These are phyloP conservation scores for Venustoraphidia nigricollis DNA, from an alignment of 2,888 invertebrate species.

Conservation along the genomic window DNA sequence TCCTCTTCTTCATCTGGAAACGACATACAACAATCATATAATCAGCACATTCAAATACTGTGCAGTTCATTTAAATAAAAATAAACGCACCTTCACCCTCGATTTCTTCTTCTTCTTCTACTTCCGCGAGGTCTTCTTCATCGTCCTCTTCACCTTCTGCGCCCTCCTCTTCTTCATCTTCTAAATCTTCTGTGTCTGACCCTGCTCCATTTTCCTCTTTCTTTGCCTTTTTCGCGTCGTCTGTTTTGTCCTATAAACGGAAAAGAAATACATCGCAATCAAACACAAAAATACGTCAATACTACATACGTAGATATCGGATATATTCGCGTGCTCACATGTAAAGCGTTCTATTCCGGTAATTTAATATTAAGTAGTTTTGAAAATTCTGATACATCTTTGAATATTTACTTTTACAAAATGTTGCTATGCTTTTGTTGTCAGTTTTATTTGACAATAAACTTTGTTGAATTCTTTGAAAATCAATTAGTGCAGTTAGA, in stretches of 20 bases:
- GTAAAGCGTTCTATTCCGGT: too few relatives aligned
- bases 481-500: too few relatives aligned
- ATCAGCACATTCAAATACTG: background rate
- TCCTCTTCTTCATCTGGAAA: conserved; percentile 27
- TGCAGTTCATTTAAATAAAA: background rate
- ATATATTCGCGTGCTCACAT: too few relatives aligned
- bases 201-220: conserved; percentile 65
- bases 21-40: conserved; percentile 6
- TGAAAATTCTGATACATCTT: too few relatives aligned
- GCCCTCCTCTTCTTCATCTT: conserved; percentile 41
- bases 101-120: conserved; percentile 26
- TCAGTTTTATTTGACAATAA: too few relatives aligned
- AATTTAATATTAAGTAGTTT: too few relatives aligned
- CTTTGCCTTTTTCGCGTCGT: conserved; percentile 63
- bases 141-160: conserved; percentile 28
- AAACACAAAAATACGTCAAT: background rate
- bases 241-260: conserved; percentile 46
- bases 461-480: too few relatives aligned
- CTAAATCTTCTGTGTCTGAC: conserved; percentile 41
- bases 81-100: conserved; percentile 26
- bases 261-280: conserved; percentile 4
- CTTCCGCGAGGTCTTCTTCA: conserved; percentile 28
- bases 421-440: too few relatives aligned
- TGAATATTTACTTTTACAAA: too few relatives aligned
- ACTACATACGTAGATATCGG: too few relatives aligned